These are phyloP conservation scores for Eulemur albifrons DNA, from an alignment of 2,797 vertebrate genomes.

Conservation along the genomic window DNA sequence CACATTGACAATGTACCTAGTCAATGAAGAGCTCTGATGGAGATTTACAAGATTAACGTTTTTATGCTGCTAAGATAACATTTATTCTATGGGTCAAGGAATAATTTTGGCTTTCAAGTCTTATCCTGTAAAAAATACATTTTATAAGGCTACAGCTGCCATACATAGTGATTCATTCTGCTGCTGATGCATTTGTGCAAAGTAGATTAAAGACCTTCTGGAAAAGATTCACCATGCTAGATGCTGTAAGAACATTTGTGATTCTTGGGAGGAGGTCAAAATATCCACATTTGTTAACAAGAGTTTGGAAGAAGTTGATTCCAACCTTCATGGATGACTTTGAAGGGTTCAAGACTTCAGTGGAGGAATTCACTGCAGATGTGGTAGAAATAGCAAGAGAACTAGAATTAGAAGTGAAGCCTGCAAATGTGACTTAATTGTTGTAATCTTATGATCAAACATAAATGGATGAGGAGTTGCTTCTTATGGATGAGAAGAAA, in stretches of 20 bases:
- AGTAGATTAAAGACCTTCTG: neutral
- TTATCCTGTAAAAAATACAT: neutral
- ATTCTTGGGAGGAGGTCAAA: neutral
- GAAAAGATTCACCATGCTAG: neutral
- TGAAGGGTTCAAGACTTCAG: neutral
- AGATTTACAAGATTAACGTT: neutral
- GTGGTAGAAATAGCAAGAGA: neutral
- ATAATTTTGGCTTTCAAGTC: neutral
- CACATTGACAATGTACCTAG: neutral
- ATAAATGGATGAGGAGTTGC: neutral
- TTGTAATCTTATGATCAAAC: neutral
- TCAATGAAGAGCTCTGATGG: neutral
- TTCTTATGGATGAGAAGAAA: neutral
- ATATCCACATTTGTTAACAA: neutral
- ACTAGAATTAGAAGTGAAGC: neutral
- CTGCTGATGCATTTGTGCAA: neutral
- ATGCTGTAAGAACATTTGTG: neutral
- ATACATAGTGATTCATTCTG: neutral
- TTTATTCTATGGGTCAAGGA: neutral
- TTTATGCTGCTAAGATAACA: neutral
- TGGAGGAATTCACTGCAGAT: neutral
- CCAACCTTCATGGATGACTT: too few species aligned
- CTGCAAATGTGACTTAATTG: neutral
- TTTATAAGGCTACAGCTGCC: neutral
- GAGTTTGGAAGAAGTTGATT: neutral